Conservation (phyloP, 2,888 invertebrate species). For the Microchrysa polita region DNA sequence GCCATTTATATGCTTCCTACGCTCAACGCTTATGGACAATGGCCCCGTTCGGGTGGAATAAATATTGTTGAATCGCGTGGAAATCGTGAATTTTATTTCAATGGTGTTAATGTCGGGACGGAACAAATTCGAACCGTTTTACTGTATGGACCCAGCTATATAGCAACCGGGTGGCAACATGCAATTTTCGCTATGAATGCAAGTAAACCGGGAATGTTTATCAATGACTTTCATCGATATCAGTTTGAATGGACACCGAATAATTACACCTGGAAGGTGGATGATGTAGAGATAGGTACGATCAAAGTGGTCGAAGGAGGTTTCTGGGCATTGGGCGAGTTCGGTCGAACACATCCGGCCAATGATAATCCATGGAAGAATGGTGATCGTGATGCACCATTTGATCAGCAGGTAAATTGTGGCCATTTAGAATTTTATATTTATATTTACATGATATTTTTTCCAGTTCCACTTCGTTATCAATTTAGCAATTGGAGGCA, state of each 20-base stretch:
- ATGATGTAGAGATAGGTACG: constrained; percentile 67
- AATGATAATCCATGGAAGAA: constrained; percentile 47
- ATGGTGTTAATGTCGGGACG: constrained; percentile 69
- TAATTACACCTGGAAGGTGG: constrained; percentile 59
- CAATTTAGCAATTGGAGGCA: constrained; percentile 75
- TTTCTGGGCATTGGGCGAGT: constrained; percentile 72
- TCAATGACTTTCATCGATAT: constrained; percentile 69
- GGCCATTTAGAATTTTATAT: no score
- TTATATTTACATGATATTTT: neutral
- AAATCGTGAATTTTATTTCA: constrained; percentile 66
- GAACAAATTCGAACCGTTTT: constrained; percentile 71
- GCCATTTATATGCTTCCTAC: constrained; percentile 78
- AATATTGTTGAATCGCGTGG: constrained; percentile 76
- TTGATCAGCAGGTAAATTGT: constrained; percentile 69
- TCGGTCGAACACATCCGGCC: constrained; percentile 49
- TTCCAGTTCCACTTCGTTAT: constrained; percentile 70
- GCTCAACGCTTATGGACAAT: constrained; percentile 71
- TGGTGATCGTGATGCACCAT: constrained; percentile 72
- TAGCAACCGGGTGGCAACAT: constrained; percentile 66
- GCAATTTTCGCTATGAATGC: constrained; percentile 56
- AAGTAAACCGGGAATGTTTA: constrained; percentile 48
- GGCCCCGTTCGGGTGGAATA: constrained; percentile 79
- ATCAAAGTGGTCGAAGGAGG: constrained; percentile 67
- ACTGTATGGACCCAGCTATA: constrained; percentile 73
- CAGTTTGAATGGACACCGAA: constrained; percentile 73